Conservation (phyloP, 2,797 vertebrate genomes). For the Tenualosa ilisha region DNA sequence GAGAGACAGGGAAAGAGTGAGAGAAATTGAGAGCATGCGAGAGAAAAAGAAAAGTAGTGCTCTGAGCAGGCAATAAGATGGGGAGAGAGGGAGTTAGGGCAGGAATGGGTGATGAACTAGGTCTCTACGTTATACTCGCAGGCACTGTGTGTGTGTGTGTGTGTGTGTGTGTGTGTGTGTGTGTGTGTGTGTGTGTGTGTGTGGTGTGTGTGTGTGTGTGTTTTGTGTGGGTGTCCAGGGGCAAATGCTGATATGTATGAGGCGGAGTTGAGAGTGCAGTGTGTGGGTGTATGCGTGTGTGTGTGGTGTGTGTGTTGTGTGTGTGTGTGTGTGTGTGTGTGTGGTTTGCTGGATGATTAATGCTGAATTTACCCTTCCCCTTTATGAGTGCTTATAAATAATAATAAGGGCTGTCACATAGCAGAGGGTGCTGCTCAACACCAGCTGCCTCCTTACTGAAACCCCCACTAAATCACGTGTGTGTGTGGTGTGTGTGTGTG, state of each 20-base stretch:
- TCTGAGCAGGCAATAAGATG: neutral
- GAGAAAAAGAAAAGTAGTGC: neutral
- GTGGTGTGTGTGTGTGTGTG: constrained; percentile 40
- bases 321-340: constrained; percentile 47
- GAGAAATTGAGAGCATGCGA: constrained; percentile 37
- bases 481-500: constrained; percentile 15
- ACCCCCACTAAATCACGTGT: constrained; percentile 43
- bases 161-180: constrained; percentile 29
- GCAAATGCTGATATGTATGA: neutral
- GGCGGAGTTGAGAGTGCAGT: neutral
- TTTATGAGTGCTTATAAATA: constrained; percentile 79
- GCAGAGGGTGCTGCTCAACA: constrained; percentile 51
- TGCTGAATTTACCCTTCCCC: constrained; percentile 72
- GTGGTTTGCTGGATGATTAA: constrained; percentile 62
- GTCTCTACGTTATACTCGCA: neutral
- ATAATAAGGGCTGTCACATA: constrained; percentile 69
- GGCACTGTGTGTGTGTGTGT: neutral
- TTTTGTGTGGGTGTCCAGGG: constrained; percentile 11
- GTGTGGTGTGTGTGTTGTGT: constrained; percentile 20
- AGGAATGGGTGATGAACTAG: neutral
- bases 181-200: constrained; percentile 23
- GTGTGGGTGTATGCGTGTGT: constrained; percentile 16
- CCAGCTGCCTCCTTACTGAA: constrained; percentile 59
- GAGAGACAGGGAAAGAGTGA: neutral
- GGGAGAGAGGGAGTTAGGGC: neutral